Conservation (phyloP, 2,797 vertebrate species). For the Muscicapa striata region DNA sequence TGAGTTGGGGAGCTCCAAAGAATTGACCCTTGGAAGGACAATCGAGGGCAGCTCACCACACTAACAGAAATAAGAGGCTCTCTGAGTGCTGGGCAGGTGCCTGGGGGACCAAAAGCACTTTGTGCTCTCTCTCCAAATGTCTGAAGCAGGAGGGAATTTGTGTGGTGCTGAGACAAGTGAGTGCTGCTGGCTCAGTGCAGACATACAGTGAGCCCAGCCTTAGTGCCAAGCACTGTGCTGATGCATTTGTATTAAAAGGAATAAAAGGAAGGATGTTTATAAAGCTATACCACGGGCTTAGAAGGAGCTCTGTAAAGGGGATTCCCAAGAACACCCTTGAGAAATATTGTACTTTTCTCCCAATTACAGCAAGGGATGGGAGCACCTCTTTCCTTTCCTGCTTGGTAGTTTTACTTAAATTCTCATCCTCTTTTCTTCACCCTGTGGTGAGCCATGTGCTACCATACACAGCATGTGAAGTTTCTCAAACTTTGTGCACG, state of each 20-base stretch:
- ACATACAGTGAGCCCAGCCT: background rate
- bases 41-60: fast-evolving
- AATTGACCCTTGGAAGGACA: background rate
- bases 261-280: background rate
- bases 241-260: background rate
- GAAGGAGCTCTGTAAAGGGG: background rate
- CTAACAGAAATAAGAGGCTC: background rate
- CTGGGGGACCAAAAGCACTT: background rate
- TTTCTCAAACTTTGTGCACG: background rate
- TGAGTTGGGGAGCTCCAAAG: background rate
- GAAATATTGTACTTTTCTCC: background rate
- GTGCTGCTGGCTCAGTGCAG: background rate
- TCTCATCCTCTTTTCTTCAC: background rate
- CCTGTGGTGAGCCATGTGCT: background rate
- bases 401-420: background rate
- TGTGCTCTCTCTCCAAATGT: background rate
- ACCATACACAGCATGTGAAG: fast-evolving
- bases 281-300: fast-evolving
- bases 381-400: background rate
- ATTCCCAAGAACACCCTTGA: background rate
- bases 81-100: background rate
- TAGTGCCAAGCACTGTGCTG: background rate
- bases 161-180: background rate
- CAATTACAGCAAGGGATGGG: background rate
- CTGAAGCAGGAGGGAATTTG: background rate